Evolutionary conservation across 1,140 invertebrate genomes (phyloP).

Genomic region (Pectinophora gossypiella): DNA sequence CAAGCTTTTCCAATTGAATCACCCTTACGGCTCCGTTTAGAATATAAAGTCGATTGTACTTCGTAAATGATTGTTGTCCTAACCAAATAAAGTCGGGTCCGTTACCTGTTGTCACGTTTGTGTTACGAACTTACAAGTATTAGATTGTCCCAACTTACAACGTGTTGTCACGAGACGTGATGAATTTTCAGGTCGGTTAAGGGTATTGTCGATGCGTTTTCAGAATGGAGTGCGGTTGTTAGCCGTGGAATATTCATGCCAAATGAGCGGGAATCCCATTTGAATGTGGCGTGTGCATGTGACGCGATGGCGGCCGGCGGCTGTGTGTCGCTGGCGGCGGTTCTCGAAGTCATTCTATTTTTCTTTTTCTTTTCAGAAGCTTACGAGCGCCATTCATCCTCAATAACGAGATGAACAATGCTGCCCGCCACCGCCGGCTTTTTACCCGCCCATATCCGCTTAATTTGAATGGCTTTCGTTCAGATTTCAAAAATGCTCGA

Average conservation of each 20-base stretch:
- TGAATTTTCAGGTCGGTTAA: neutral
- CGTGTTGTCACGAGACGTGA: neutral
- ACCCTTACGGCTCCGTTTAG: too few relatives aligned
- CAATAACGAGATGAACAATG: conserved; percentile 19
- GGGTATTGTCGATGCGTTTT: neutral
- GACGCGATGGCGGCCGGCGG: neutral
- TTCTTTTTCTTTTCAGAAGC: conserved; percentile 8
- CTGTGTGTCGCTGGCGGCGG: neutral
- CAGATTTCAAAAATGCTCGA: conserved; percentile 15
- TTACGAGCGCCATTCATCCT: conserved; percentile 8
- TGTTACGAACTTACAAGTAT: too few relatives aligned
- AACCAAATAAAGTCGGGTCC: neutral
- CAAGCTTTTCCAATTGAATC: too few relatives aligned
- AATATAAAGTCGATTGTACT: too few relatives aligned
- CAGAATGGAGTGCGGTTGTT: neutral
- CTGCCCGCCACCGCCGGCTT: conserved; percentile 7
- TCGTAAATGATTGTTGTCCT: too few relatives aligned
- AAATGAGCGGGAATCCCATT: conserved; percentile 15
- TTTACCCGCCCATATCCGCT: conserved; percentile 11
- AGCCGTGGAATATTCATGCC: conserved; percentile 9
- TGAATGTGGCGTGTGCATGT: neutral
- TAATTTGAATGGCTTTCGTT: conserved; percentile 14
- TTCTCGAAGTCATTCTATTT: conserved; percentile 5
- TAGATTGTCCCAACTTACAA: too few relatives aligned
- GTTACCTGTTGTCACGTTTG: too few relatives aligned